Conservation (phyloP, 2,113 vertebrate genomes). For the Chrysemys picta region DNA sequence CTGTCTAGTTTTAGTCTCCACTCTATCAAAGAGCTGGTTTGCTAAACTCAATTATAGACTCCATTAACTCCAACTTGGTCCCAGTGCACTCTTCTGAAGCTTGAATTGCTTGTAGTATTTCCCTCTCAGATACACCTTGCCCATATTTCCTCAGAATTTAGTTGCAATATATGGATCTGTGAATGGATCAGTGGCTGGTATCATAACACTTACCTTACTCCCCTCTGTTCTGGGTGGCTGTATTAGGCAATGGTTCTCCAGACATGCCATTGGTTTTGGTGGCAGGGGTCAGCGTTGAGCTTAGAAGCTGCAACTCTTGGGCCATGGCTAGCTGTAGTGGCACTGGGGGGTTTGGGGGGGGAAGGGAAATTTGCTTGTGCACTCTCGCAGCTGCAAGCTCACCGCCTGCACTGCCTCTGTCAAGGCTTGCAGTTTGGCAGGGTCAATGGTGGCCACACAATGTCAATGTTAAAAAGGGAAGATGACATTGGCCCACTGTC, state of each 20-base stretch:
- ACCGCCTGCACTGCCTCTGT: no score
- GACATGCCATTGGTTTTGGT: no score
- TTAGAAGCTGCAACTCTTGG: no score
- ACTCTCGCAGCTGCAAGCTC: no score
- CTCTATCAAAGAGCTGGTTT: slow-evolving; percentile 25
- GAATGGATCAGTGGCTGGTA: background rate
- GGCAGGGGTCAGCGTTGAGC: no score
- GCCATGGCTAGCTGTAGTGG: no score
- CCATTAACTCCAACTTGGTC: background rate
- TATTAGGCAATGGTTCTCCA: background rate
- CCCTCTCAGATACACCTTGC: background rate
- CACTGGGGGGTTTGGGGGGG: no score
- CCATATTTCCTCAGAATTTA: background rate
- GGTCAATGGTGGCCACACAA: no score
- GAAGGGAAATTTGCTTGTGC: no score
- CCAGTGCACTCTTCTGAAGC: background rate
- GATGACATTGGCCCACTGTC: no score
- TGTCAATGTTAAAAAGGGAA: no score
- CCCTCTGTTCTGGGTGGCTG: background rate
- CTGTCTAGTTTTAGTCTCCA: background rate
- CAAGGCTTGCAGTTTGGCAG: no score
- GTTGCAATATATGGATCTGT: background rate
- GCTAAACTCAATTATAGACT: slow-evolving; percentile 7
- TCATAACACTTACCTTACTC: background rate
- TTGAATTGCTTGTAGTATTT: background rate